Evolutionary conservation across 2,113 vertebrate species (phyloP), one percentile per base, ranked within the genome.

Genomic region (Gambusia holbrooki): DNA sequence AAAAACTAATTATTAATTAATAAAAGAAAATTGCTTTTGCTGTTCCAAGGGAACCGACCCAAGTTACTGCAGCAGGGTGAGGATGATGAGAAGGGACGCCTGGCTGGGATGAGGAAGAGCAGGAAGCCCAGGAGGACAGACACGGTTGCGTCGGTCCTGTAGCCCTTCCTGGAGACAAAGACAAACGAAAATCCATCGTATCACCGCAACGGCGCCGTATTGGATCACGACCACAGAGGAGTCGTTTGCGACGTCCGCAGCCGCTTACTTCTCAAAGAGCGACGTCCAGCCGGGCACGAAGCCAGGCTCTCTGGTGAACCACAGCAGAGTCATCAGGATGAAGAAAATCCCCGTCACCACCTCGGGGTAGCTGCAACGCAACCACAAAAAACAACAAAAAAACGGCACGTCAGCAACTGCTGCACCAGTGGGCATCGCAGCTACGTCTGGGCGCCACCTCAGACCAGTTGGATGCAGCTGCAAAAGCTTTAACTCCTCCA

Each of bases 211-310:
- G 25, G 22, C 3, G 25, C 51, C 22, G n/a, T 30, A 58, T 10
- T 1, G 7, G 48, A 54, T 2, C 2, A 7, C 8, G 69, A 63
- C 76, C 29, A 48, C 25, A 4, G 22, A 30, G 68, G 22, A 15
- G 1, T 15, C 3, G 15, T 42, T 76, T 0, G 17, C 62, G 32
- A 27, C 42, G 69, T 73, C 61, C 87, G 88, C 90, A 27, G 6
- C 8, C 5, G 33, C 86, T 80, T 93, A 97, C 98, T 97, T 97
- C 91, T 97, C 96, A 93, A 99, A 99, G 62, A 99, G 95, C 1
- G 97, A 97, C 10, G 98, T 97, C 98, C 98, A 99, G n/a, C 98
- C 98, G 0, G 97, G 96, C 32, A 99, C 96, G 70, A 99, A 99
- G 29, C 98, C 98, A 0, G 97, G 98, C 84, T 99, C 98, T 81